Base-by-base conservation (phyloP, 2,888 invertebrate genomes). In the Rugalucina vietnamica region DNA sequence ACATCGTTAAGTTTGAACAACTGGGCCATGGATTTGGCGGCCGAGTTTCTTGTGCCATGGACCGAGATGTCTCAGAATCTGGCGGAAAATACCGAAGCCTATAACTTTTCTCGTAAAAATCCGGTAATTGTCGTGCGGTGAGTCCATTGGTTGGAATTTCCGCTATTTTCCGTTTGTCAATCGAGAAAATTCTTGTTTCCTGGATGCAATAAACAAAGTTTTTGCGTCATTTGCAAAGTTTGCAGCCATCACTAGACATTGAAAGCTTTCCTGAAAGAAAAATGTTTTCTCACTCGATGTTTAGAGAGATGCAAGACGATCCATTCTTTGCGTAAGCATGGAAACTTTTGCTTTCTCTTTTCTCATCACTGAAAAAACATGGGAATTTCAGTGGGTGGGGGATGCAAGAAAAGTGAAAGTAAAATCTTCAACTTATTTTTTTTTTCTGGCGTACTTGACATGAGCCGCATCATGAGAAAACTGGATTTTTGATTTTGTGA, bases 241-340 rank as follows among this genome's bases (percentile, higher is more conserved):
- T 43, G 54, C 54, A 18, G 24, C 29, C 4, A 27, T 8, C 29
- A 5, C n/a, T 5, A 27, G 5, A 24, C 8, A 4, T 60, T 4
- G 3, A 3, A 60, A 60, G 18, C 24, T 70, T 10, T n/a, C n/a
- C 12, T n/a, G 5, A 3, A 34, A 21, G 4, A 0, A 90, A 70
- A 49, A 92, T 92, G 92, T 80, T 90, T 65, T 90, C 90, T 39
- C 75, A 90, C 34, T 88, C 91, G 29, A 74, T 92, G 79, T 89
- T 90, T 74, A 54, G 85, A 34, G 86, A 81, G 74, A 90, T 93
- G 82, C 91, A 91, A 18, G 88, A 90, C 2, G 93, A 93, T 83
- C 92, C 92, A 69, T 93, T 93, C 76, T 93, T 93, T 83, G 88
- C 89, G 93, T 93, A 90, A 91, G 93, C 27, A 70, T 34, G 39